These are phyloP conservation scores for Falco cherrug DNA, from an alignment of 2,797 vertebrate species.

Conservation along the genomic window DNA sequence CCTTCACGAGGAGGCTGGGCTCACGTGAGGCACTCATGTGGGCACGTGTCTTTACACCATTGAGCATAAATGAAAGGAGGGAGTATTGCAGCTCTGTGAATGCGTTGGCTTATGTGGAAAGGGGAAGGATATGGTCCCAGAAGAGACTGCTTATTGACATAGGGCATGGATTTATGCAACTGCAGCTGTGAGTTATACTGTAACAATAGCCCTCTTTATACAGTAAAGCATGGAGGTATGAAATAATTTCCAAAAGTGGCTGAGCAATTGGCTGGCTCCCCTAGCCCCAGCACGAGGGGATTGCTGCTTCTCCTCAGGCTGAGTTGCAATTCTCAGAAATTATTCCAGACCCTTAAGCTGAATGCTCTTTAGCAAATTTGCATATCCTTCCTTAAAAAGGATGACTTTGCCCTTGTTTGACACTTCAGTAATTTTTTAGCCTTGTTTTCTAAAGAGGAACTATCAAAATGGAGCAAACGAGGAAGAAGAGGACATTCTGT, in stretches of 20 bases:
- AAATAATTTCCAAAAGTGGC: not conserved
- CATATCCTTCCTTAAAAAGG: constrained; percentile 64
- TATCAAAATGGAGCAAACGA: not conserved
- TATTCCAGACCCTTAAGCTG: not conserved
- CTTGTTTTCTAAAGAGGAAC: constrained; percentile 59
- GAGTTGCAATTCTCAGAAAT: not conserved
- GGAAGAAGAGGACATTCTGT: constrained; percentile 20
- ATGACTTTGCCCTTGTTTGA: constrained; percentile 49
- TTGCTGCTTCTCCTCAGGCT: not conserved
- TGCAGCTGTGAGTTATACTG: not conserved
- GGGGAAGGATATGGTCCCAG: not conserved
- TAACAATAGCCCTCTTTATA: not conserved
- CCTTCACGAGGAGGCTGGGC: accelerated
- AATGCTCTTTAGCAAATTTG: constrained; percentile 16
- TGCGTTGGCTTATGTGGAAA: not conserved
- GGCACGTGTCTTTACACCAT: not conserved
- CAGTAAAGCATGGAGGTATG: not conserved
- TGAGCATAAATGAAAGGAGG: not conserved
- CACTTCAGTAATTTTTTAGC: constrained; percentile 40
- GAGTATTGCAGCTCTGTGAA: not conserved
- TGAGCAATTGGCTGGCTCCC: not conserved
- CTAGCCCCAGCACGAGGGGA: accelerated
- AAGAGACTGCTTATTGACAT: not conserved
- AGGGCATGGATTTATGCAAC: not conserved
- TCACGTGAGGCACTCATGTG: no score